A percentile compares a stretch with the other conserved stretches of the same genome.
Conservation (phyloP, 2,113 vertebrate genomes). For the Notarius quadriscutis region DNA sequence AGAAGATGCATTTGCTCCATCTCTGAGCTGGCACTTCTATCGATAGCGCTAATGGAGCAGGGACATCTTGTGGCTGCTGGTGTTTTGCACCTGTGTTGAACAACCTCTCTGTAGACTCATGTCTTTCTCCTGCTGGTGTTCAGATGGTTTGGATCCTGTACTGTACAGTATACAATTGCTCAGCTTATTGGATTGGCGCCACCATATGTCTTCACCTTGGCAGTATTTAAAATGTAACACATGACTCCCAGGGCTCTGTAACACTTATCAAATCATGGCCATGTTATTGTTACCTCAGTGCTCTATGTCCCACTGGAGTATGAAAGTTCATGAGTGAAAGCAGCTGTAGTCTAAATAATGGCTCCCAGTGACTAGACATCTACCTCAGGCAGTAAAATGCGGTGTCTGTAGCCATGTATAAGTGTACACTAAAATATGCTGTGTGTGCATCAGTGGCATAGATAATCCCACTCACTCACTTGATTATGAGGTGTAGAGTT, state of each 20-base stretch:
- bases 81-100: slow-evolving; percentile 10
- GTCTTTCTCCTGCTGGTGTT: slow-evolving; percentile 17
- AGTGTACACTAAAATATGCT: slow-evolving; percentile 30
- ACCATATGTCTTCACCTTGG: slow-evolving; percentile 18
- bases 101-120: neutral
- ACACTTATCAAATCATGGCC: slow-evolving; percentile 31
- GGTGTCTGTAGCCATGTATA: slow-evolving; percentile 31
- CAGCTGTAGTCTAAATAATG: slow-evolving; percentile 44
- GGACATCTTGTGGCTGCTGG: slow-evolving; percentile 8
- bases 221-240: neutral
- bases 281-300: slow-evolving; percentile 8
- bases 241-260: slow-evolving; percentile 16
- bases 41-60: slow-evolving; percentile 22
- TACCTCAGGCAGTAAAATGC: slow-evolving; percentile 30
- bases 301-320: neutral
- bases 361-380: slow-evolving; percentile 50
- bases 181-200: slow-evolving; percentile 4
- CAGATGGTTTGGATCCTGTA: slow-evolving; percentile 4
- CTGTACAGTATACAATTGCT: neutral
- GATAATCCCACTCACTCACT: neutral
- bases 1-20: slow-evolving; percentile 27
- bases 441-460: slow-evolving; percentile 26
- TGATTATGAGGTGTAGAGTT: slow-evolving; percentile 33
- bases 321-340: slow-evolving; percentile 34
- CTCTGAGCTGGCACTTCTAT: slow-evolving; percentile 14